These are phyloP conservation scores for Cyclargus thomasi DNA, from an alignment of 1,140 invertebrate species.

Conservation along the genomic window DNA sequence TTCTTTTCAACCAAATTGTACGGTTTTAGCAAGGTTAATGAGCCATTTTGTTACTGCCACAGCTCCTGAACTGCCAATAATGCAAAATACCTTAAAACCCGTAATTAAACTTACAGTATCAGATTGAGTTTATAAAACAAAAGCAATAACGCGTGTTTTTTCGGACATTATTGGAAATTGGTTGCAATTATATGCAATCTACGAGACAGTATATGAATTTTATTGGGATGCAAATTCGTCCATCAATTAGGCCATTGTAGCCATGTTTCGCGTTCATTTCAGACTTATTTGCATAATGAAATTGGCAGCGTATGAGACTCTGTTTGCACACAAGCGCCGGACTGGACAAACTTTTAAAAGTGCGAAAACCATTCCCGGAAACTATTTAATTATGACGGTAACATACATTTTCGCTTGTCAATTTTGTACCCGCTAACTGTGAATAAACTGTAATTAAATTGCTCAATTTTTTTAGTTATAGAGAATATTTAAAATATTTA, in stretches of 20 bases:
- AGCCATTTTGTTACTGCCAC: too few relatives aligned
- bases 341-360: conserved; percentile 15
- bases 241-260: conserved; percentile 47
- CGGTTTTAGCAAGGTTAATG: too few relatives aligned
- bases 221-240: conserved; percentile 55
- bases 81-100: too few relatives aligned
- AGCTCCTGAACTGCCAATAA: too few relatives aligned
- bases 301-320: conserved; percentile 31
- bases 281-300: conserved; percentile 53
- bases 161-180: conserved; percentile 30
- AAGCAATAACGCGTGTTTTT: neutral
- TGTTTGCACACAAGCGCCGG: conserved; percentile 1
- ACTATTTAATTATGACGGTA: conserved; percentile 5
- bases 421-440: too few relatives aligned
- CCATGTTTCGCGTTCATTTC: conserved; percentile 45
- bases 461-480: too few relatives aligned
- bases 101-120: too few relatives aligned
- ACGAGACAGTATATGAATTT: conserved; percentile 35
- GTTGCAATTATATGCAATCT: conserved; percentile 39
- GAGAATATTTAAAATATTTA: too few relatives aligned
- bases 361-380: neutral
- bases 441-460: too few relatives aligned
- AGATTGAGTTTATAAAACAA: neutral
- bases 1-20: too few relatives aligned
- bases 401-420: neutral